phyloP scores from a whole-genome alignment of 2,888 invertebrate genomes.

The Dryococelus australis region DNA sequence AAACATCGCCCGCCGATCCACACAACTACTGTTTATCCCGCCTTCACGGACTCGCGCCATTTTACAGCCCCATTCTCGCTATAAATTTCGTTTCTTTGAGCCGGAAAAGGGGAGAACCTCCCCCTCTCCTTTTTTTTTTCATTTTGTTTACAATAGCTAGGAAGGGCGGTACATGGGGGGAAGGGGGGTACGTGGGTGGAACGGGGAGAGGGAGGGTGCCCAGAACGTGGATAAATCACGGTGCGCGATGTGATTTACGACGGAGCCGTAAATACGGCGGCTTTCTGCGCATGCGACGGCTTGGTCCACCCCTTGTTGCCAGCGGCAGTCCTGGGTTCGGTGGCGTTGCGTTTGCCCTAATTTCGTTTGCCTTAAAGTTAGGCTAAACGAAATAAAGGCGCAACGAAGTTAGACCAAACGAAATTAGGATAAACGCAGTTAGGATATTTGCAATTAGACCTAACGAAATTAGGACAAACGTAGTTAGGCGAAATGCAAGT shows the following conservation, averaged over 20 bases:
- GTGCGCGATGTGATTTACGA: neutral
- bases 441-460: too few relatives aligned
- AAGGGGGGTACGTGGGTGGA: neutral
- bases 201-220: neutral
- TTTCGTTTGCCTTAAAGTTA: too few relatives aligned
- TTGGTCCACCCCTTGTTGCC: neutral
- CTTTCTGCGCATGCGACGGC: neutral
- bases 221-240: neutral
- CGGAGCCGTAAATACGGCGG: neutral
- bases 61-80: conserved; percentile 13
- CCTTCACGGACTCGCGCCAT: neutral
- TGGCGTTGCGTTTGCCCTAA: too few relatives aligned
- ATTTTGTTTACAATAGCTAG: neutral
- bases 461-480: too few relatives aligned
- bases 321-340: too few relatives aligned
- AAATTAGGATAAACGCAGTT: too few relatives aligned
- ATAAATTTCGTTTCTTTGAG: conserved; percentile 39
- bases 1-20: neutral
- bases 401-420: too few relatives aligned
- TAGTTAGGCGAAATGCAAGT: too few relatives aligned
- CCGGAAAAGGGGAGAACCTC: conserved; percentile 17
- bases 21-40: neutral
- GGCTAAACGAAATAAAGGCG: too few relatives aligned
- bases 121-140: conserved; percentile 36
- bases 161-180: neutral